Evolutionary conservation across 2,888 invertebrate genomes (phyloP).

Genomic region (Synanthedon formicaeformis): DNA sequence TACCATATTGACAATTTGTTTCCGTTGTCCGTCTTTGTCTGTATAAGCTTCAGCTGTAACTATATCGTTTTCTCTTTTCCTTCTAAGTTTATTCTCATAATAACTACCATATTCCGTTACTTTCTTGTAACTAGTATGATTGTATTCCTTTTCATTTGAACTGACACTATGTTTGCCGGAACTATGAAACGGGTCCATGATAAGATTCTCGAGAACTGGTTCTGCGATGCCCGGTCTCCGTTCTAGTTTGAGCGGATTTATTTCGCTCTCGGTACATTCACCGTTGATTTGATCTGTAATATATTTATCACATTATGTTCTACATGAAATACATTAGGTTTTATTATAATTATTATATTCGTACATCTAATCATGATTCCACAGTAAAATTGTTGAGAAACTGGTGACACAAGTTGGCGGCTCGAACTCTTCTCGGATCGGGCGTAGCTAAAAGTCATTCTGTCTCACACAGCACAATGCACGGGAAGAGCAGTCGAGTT

Average conservation of each 20-base stretch:
- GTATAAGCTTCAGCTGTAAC: slow-evolving; percentile 78
- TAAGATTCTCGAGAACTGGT: slow-evolving; percentile 60
- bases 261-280: slow-evolving; percentile 72
- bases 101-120: slow-evolving; percentile 32
- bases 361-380: too few species aligned
- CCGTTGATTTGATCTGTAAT: slow-evolving; percentile 72
- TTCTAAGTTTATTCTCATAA: slow-evolving; percentile 57
- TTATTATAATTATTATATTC: too few species aligned
- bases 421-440: too few species aligned
- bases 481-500: too few species aligned
- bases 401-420: too few species aligned
- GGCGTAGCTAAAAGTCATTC: too few species aligned
- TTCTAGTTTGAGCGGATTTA: slow-evolving; percentile 75
- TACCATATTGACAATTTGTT: slow-evolving; percentile 82
- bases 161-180: slow-evolving; percentile 45
- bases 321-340: not conserved
- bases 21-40: slow-evolving; percentile 76
- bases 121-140: slow-evolving; percentile 31
- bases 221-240: slow-evolving; percentile 54
- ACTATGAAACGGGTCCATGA: slow-evolving; percentile 49
- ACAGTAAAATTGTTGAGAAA: too few species aligned
- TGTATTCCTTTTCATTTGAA: slow-evolving; percentile 41
- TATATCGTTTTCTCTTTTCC: slow-evolving; percentile 76
- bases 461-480: too few species aligned
- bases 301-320: not conserved